Percentiles rank a stretch among this genome's conserved stretches.
Evolutionary conservation across 2,797 vertebrate genomes (phyloP).

Genomic region (Micromesistius poutassou): DNA sequence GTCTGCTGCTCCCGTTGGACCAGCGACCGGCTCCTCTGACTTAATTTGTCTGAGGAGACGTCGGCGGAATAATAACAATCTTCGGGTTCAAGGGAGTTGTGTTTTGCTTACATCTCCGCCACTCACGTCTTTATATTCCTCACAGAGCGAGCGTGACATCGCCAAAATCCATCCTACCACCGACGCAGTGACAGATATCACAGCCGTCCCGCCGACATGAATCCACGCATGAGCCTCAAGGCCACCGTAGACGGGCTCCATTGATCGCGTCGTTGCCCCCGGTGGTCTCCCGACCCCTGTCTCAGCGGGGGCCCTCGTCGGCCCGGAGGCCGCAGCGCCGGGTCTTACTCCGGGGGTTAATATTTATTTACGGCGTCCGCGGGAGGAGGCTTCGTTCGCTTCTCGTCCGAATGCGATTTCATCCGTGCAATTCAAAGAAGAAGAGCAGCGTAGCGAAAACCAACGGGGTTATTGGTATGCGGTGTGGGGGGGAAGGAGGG

Average conservation of each 20-base stretch:
- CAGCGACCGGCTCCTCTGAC: too few relatives aligned
- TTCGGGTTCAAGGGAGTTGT: neutral
- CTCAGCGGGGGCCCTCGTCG: constrained; percentile 11
- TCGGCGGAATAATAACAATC: too few relatives aligned
- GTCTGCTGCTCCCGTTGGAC: too few relatives aligned
- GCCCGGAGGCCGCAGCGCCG: constrained; percentile 39
- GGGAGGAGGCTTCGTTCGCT: constrained; percentile 38
- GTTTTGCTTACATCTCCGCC: neutral
- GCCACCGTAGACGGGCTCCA: neutral
- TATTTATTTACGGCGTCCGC: constrained; percentile 29
- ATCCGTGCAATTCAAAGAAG: constrained; percentile 35
- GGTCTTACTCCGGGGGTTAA: constrained; percentile 33
- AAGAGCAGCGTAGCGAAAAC: neutral
- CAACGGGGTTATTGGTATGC: constrained; percentile 46
- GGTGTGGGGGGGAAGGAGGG: constrained; percentile 49
- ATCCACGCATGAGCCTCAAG: neutral
- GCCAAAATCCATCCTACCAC: too few relatives aligned
- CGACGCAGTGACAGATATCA: too few relatives aligned
- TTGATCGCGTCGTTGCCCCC: neutral
- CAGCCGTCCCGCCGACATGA: neutral
- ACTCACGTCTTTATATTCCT: neutral
- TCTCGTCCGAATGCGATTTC: constrained; percentile 54
- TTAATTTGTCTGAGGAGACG: too few relatives aligned
- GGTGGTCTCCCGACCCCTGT: neutral
- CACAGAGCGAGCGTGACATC: too few relatives aligned